Conservation (phyloP, 1,140 invertebrate species). For the Rhopalosiphum maidis region DNA sequence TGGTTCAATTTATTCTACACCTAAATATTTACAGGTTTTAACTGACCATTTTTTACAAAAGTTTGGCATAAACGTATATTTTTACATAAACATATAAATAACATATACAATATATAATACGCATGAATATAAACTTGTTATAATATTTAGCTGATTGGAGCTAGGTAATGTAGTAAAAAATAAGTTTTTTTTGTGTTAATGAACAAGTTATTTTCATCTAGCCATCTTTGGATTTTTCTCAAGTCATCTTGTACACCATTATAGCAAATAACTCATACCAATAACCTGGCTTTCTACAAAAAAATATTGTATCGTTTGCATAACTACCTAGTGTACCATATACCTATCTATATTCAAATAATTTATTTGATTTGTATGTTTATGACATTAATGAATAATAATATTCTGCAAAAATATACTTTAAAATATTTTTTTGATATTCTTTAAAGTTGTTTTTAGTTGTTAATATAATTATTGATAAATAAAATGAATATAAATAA, state of each 20-base stretch:
- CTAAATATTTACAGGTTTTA: no score
- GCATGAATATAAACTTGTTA: not conserved
- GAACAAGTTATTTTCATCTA: not conserved
- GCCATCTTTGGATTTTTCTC: not conserved
- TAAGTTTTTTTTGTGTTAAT: not conserved
- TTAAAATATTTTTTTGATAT: not conserved
- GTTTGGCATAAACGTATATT: no score
- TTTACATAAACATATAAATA: no score
- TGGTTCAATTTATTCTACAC: no score
- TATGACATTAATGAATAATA: not conserved
- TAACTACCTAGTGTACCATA: not conserved
- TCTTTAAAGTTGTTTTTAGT: not conserved
- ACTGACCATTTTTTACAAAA: no score
- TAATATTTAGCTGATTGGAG: not conserved
- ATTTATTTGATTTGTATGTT: not conserved
- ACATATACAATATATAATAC: not conserved
- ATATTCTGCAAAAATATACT: not conserved
- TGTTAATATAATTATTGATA: not conserved
- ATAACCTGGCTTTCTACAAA: not conserved
- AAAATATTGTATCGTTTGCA: not conserved
- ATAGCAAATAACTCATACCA: not conserved
- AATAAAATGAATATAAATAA: not conserved
- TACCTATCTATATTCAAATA: not conserved
- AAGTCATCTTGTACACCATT: not conserved
- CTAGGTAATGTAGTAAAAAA: not conserved